A percentile compares a stretch with the other conserved stretches of the same genome.
phyloP scores from a whole-genome alignment of 2,113 vertebrate species.

The Ondatra zibethicus region DNA sequence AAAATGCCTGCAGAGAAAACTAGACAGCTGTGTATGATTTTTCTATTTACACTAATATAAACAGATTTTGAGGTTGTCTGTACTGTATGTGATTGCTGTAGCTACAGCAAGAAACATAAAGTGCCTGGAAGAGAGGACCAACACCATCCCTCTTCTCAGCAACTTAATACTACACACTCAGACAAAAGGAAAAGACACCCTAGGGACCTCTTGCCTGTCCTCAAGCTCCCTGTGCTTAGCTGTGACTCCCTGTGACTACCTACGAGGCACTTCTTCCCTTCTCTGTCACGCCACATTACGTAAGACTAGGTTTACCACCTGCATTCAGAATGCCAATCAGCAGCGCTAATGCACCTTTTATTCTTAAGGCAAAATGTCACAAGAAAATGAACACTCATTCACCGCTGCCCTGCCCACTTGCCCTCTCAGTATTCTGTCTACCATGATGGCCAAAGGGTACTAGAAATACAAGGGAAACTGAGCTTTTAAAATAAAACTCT shows the following conservation, averaged over 20 bases:
- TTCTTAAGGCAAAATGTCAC: conserved; percentile 75
- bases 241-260: conserved; percentile 8
- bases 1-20: conserved; percentile 63
- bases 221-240: background rate
- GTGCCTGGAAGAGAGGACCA: conserved; percentile 19
- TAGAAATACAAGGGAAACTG: conserved; percentile 19
- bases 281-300: background rate
- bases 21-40: conserved; percentile 47
- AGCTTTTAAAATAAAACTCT: conserved; percentile 53
- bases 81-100: conserved; percentile 71
- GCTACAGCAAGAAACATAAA: conserved; percentile 68
- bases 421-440: conserved; percentile 31
- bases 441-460: conserved; percentile 4
- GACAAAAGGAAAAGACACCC: conserved; percentile 42
- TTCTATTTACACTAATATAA: conserved; percentile 72
- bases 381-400: conserved; percentile 24
- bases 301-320: conserved; percentile 26
- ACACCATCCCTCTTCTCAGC: conserved; percentile 10
- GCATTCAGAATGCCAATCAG: conserved; percentile 44
- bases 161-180: conserved; percentile 63
- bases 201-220: conserved; percentile 32
- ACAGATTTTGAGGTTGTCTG: conserved; percentile 73
- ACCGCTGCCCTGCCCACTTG: background rate
- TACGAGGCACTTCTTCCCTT: conserved; percentile 61
- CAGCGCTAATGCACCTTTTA: conserved; percentile 54